Conservation (phyloP, 2,113 vertebrate genomes). For the Nerophis lumbriciformis region DNA sequence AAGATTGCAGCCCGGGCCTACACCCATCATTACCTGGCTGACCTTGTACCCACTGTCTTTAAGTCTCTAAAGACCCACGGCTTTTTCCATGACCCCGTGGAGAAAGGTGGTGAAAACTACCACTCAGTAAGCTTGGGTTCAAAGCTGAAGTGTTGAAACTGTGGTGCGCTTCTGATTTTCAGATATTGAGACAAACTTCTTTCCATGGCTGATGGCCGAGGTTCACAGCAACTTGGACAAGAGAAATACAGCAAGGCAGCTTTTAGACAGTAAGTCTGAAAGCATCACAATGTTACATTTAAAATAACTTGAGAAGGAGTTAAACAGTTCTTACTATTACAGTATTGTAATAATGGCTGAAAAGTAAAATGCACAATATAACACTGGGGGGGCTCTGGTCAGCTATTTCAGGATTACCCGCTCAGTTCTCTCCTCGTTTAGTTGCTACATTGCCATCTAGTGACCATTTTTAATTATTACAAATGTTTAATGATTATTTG, state of each 20-base stretch:
- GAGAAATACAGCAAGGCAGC: constrained; percentile 67
- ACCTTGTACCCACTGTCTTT: constrained; percentile 82
- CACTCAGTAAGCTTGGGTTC: neutral
- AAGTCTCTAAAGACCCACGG: constrained; percentile 76
- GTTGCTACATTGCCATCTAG: constrained; percentile 32
- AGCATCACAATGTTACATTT: neutral
- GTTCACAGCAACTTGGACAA: constrained; percentile 72
- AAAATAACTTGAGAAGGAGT: neutral
- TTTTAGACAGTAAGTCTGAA: constrained; percentile 81
- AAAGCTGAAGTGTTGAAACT: neutral
- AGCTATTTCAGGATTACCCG: neutral
- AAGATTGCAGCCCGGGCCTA: constrained; percentile 83
- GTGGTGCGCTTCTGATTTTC: constrained; percentile 32
- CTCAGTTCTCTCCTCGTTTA: neutral
- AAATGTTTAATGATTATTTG: neutral
- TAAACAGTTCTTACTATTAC: no score
- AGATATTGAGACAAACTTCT: constrained; percentile 86
- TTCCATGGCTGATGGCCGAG: constrained; percentile 83
- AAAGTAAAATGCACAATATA: no score
- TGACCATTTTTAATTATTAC: constrained; percentile 22
- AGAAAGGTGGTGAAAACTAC: constrained; percentile 68
- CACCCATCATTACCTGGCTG: constrained; percentile 78
- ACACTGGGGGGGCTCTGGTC: neutral
- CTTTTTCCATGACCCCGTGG: constrained; percentile 85
- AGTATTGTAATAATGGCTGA: no score